phyloP scores from a whole-genome alignment of 2,797 vertebrate species.

The Poeciliopsis turneri region DNA sequence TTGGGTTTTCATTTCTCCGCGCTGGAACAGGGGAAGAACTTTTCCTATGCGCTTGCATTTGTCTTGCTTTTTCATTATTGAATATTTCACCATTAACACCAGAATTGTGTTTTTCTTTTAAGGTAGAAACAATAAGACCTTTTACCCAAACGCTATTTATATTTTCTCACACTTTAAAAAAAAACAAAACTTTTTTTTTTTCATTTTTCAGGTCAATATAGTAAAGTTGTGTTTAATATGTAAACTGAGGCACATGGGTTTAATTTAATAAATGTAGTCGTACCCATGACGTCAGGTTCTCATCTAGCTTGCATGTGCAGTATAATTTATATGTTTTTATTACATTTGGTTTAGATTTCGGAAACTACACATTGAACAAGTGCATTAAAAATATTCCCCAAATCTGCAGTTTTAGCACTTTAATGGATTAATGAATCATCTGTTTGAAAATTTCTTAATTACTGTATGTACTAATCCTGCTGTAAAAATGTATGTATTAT shows the following conservation, averaged over 20 bases:
- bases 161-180: neutral
- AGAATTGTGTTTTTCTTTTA: neutral
- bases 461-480: constrained; percentile 53
- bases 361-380: constrained; percentile 32
- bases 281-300: neutral
- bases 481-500: constrained; percentile 65
- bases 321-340: constrained; percentile 15
- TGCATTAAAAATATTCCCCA: constrained; percentile 28
- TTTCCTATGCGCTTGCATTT: neutral
- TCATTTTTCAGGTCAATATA: neutral
- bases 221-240: constrained; percentile 40
- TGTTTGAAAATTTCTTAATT: constrained; percentile 48
- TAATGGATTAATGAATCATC: constrained; percentile 39
- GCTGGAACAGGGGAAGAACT: neutral
- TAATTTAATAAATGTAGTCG: neutral
- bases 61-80: constrained; percentile 18
- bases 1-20: neutral
- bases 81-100: neutral
- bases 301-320: constrained; percentile 38
- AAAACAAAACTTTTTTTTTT: too few relatives aligned
- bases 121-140: neutral
- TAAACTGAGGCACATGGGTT: constrained; percentile 22
- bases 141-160: neutral
- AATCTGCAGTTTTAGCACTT: constrained; percentile 21
- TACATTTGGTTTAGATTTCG: constrained; percentile 24